A percentile compares a stretch with the other conserved stretches of the same genome.
These are phyloP conservation scores for Ochropacha duplaris DNA, from an alignment of 2,888 invertebrate species.

Conservation along the genomic window DNA sequence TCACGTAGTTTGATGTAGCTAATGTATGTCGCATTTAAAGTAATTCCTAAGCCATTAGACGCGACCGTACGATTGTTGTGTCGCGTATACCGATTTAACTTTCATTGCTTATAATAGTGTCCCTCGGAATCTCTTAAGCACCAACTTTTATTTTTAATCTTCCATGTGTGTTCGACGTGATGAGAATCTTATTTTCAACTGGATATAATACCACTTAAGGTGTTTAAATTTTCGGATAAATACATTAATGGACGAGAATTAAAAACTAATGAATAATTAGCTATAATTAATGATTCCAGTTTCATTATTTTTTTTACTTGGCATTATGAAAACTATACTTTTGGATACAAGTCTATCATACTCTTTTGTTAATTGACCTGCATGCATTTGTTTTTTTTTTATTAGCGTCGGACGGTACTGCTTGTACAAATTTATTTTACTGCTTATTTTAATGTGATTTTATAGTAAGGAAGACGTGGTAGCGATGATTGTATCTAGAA, in stretches of 20 bases:
- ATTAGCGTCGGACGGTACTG: too few relatives aligned
- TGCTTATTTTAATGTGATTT: background rate
- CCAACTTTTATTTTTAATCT: background rate
- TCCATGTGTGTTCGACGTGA: background rate
- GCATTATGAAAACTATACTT: too few relatives aligned
- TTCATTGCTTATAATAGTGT: slow-evolving; percentile 1
- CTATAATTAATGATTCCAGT: background rate
- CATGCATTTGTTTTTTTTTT: too few relatives aligned
- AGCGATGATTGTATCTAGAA: background rate
- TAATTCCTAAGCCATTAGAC: background rate
- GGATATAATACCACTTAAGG: background rate
- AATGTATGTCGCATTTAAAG: background rate
- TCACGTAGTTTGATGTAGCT: background rate
- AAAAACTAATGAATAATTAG: background rate
- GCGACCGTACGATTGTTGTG: background rate
- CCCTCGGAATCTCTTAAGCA: background rate
- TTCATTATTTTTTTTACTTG: too few relatives aligned
- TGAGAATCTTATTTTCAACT: background rate
- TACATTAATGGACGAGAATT: background rate
- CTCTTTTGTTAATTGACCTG: too few relatives aligned
- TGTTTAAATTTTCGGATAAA: background rate
- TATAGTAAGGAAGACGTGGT: background rate
- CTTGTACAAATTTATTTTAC: too few relatives aligned
- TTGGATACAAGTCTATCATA: too few relatives aligned
- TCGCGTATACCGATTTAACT: slow-evolving; percentile 1